These are phyloP conservation scores for Bombylius discolor DNA, from an alignment of 2,888 invertebrate species.

Conservation along the genomic window DNA sequence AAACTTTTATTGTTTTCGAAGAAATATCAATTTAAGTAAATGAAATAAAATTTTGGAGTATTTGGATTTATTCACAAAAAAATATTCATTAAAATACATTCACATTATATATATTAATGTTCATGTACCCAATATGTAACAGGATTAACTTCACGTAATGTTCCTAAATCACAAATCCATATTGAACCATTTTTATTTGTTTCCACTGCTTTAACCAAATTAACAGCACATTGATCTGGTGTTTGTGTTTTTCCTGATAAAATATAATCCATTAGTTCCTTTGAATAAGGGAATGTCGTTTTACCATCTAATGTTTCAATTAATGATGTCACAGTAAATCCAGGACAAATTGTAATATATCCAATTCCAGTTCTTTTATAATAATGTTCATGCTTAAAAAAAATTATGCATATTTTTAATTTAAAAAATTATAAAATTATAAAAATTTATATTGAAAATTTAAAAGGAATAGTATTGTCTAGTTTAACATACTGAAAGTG, in stretches of 20 bases:
- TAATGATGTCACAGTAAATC: slow-evolving; percentile 19
- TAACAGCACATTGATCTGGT: slow-evolving; percentile 22
- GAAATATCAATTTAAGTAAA: too few species aligned
- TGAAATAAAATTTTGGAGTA: too few species aligned
- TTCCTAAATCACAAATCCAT: slow-evolving; percentile 28
- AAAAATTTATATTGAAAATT: neutral
- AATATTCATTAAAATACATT: too few species aligned
- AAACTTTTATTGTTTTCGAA: too few species aligned
- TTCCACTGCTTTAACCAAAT: slow-evolving; percentile 27
- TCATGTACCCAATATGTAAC: slow-evolving; percentile 21
- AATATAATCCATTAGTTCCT: slow-evolving; percentile 20
- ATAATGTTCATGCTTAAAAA: slow-evolving; percentile 17
- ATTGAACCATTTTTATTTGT: slow-evolving; percentile 24
- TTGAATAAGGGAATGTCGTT: slow-evolving; percentile 22
- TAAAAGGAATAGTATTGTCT: neutral
- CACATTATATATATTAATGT: neutral
- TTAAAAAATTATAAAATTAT: neutral
- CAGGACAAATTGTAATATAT: slow-evolving; percentile 24
- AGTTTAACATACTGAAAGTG: slow-evolving; percentile 19
- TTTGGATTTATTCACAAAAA: too few species aligned
- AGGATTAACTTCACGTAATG: slow-evolving; percentile 22
- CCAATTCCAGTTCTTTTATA: slow-evolving; percentile 19
- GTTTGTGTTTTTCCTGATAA: slow-evolving; percentile 20
- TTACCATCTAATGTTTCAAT: slow-evolving; percentile 12
- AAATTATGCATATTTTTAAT: neutral